These are phyloP conservation scores for Amphilophus citrinellus DNA, from an alignment of 2,113 vertebrate species.

Conservation along the genomic window DNA sequence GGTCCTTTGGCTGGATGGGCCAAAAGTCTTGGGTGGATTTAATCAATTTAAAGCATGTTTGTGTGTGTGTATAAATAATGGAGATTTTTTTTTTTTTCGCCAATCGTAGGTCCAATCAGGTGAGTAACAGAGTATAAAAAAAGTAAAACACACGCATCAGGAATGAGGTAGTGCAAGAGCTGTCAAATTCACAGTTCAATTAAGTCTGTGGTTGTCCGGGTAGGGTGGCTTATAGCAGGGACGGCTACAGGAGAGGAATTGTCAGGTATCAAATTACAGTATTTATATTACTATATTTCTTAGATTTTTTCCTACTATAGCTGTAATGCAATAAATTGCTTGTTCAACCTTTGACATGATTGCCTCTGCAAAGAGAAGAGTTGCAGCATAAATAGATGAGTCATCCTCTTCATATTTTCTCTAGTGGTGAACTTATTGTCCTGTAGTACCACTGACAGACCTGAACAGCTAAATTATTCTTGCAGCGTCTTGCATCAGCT, in stretches of 20 bases:
- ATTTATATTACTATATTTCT: not conserved
- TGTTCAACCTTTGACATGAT: not conserved
- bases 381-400: conserved; percentile 9
- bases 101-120: not conserved
- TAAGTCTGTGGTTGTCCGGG: not conserved
- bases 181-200: not conserved
- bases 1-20: not conserved
- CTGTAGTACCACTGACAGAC: not conserved
- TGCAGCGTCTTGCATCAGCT: conserved; percentile 44
- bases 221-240: not conserved
- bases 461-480: not conserved
- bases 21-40: not conserved
- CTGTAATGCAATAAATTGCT: not conserved
- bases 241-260: not conserved
- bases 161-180: not conserved
- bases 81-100: too few relatives aligned
- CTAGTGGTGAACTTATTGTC: not conserved
- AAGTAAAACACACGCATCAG: not conserved
- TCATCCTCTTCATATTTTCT: not conserved
- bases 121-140: not conserved
- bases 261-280: not conserved
- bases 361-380: not conserved
- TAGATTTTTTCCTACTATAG: not conserved
- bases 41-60: not conserved
- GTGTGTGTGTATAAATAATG: not conserved